phyloP scores from a whole-genome alignment of 2,113 vertebrate species.

The Columbina picui region DNA sequence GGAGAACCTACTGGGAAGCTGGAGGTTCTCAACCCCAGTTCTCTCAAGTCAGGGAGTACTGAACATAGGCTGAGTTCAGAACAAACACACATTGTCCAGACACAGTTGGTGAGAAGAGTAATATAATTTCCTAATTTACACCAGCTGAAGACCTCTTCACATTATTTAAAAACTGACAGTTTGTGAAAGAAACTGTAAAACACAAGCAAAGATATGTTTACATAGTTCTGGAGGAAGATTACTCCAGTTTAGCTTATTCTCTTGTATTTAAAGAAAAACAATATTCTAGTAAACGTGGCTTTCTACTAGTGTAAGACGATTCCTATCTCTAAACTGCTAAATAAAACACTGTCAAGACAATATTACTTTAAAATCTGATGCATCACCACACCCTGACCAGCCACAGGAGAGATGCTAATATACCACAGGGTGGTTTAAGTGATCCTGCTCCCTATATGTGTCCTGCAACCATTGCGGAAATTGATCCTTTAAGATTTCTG shows the following conservation, averaged over 20 bases:
- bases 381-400: neutral
- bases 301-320: neutral
- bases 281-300: neutral
- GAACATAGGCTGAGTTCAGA: neutral
- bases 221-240: neutral
- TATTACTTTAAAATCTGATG: neutral
- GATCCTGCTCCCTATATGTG: neutral
- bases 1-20: neutral
- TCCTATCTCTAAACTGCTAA: neutral
- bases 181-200: neutral
- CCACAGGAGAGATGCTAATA: neutral
- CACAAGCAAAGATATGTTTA: neutral
- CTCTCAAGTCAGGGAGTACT: neutral
- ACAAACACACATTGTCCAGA: neutral
- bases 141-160: neutral
- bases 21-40: neutral
- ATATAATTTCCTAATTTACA: neutral
- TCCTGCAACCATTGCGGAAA: neutral
- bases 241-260: neutral
- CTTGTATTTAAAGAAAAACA: neutral
- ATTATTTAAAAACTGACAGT: neutral
- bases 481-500: neutral
- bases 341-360: neutral
- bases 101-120: neutral
- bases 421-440: neutral